Evolutionary conservation across 2,113 vertebrate species (phyloP), one percentile per base, ranked within the genome.

Genomic region (Erythrocercus mccallii): DNA sequence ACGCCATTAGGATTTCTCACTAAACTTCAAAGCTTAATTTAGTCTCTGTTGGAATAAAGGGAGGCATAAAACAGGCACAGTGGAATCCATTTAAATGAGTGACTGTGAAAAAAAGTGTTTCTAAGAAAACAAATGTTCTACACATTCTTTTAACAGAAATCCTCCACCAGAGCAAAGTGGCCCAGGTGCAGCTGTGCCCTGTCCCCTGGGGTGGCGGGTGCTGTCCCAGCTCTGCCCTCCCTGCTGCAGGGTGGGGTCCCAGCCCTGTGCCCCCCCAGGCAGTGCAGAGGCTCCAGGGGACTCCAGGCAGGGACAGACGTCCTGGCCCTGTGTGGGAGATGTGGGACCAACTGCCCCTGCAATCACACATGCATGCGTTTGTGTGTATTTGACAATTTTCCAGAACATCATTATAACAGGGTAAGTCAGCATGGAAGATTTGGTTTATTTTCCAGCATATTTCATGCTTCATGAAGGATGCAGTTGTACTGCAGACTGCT

Each of bases 1-100:
- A 72, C 62, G 76, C 87, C 81, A 50, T 37, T 79, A 90, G 85
- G 89, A 86, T 93, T 97, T 94, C 94, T 94, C 82, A 72, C 78
- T 54, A n/a, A 94, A 90, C 71, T 94, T 96, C 94, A 95, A 95
- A 96, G 86, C 86, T 94, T 94, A 93, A 96, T 96, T 94, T 94
- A 92, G 94, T 77, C 82, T 88, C 79, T 80, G 64, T 60, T 93
- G 92, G 85, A 92, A 96, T 74, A 81, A 38, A 84, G 91, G 68
- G 22, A 86, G 45, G 92, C 86, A 94, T 93, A 83, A 90, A 94
- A 45, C 48, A 78, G 65, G 66, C 81, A 28, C 88, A 84, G 79
- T 48, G 68, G 86, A 92, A 92, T 86, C 84, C 82, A 58, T 95
- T 95, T 91, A 94, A 95, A 88, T 79, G 66, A 95, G 57, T 69